A percentile compares a stretch with the other conserved stretches of the same genome.
phyloP scores from a whole-genome alignment of 2,797 vertebrate species.

The Muscicapa striata region DNA sequence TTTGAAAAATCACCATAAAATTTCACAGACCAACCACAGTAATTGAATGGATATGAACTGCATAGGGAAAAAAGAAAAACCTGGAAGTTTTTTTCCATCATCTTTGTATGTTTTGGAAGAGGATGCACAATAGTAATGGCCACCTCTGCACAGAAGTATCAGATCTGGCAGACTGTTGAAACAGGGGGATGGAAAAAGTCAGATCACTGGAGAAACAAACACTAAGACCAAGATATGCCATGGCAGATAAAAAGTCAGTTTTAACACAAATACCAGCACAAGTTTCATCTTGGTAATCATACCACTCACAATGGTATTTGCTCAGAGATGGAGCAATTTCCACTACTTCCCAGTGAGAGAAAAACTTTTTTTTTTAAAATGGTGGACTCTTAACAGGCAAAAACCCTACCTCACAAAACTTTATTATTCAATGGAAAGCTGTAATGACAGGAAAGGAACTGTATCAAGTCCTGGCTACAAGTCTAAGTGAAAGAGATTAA shows the following conservation, averaged over 20 bases:
- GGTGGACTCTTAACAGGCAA: neutral
- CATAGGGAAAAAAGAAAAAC: neutral
- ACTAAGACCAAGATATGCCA: neutral
- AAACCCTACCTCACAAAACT: neutral
- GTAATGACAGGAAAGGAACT: neutral
- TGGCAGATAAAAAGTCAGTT: neutral
- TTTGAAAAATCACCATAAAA: neutral
- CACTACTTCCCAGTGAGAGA: neutral
- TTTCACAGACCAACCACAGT: neutral
- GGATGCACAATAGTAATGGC: neutral
- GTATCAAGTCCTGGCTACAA: neutral
- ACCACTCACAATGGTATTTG: neutral
- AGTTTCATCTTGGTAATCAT: neutral
- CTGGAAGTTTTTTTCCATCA: neutral
- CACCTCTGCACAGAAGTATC: neutral
- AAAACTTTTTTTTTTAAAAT: neutral
- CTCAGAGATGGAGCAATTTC: neutral
- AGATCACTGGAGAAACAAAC: neutral
- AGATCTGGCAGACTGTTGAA: neutral
- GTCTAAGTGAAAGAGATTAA: neutral
- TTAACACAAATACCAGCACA: neutral
- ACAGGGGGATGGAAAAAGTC: neutral
- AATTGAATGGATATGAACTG: neutral
- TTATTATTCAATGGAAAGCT: slow-evolving; percentile 3
- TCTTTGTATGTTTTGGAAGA: neutral